Evolutionary conservation across 2,888 invertebrate genomes (phyloP).

Genomic region (Hypomecis punctinalis): DNA sequence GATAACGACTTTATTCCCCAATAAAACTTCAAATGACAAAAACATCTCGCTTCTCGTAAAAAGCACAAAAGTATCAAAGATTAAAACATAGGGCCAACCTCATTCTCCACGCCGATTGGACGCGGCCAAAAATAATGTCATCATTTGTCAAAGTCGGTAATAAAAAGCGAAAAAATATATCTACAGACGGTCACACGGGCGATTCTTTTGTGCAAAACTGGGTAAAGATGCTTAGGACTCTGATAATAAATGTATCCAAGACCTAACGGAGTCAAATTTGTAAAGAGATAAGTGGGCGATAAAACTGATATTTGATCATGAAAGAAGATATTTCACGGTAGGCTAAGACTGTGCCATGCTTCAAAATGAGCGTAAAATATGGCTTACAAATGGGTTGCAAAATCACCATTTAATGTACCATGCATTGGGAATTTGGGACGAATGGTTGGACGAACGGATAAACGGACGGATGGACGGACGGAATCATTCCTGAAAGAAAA

Average conservation of each 20-base stretch:
- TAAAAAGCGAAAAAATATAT: constrained; percentile 33
- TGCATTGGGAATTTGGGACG: no score
- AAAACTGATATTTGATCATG: no score
- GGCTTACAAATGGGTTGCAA: no score
- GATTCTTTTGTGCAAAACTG: background rate
- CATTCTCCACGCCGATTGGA: constrained; percentile 33
- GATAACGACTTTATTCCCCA: background rate
- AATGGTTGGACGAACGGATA: no score
- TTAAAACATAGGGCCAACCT: constrained; percentile 28
- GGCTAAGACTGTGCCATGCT: no score
- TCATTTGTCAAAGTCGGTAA: constrained; percentile 42
- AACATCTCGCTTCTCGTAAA: constrained; percentile 11
- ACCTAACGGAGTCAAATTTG: background rate
- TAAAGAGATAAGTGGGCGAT: no score
- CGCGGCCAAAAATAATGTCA: constrained; percentile 35
- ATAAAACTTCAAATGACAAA: constrained; percentile 9
- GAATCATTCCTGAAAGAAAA: no score
- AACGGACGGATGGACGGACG: no score
- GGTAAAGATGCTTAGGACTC: background rate
- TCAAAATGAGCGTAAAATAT: no score
- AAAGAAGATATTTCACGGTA: no score
- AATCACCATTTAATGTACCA: no score
- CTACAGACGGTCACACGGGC: constrained; percentile 12
- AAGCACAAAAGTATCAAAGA: constrained; percentile 23
- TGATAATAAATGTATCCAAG: background rate